Conservation (phyloP, 2,797 vertebrate genomes). For the Malacoctenus gilli region DNA sequence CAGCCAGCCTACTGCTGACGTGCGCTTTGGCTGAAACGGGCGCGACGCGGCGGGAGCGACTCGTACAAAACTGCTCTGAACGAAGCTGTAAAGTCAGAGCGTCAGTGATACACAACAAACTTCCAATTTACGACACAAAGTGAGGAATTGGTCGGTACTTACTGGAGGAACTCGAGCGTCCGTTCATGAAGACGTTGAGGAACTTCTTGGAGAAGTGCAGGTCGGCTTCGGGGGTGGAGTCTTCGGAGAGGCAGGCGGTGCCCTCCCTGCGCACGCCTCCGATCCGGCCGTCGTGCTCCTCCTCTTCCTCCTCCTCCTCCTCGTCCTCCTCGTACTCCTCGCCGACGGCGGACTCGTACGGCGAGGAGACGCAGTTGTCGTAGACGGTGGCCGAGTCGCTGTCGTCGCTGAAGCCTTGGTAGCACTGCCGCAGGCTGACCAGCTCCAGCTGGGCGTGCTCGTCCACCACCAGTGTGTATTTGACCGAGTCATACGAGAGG, state of each 20-base stretch:
- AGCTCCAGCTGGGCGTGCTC: conserved; percentile 95
- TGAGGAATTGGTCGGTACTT: conserved; percentile 71
- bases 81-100: too few species aligned
- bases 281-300: conserved; percentile 46
- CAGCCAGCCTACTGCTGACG: too few species aligned
- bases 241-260: conserved; percentile 88
- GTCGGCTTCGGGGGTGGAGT: conserved; percentile 91
- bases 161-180: conserved; percentile 94
- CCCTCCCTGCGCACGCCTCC: conserved; percentile 83
- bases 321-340: conserved; percentile 94
- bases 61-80: too few species aligned
- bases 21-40: too few species aligned
- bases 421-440: conserved; percentile 94
- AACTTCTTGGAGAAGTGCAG: conserved; percentile 97
- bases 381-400: conserved; percentile 95
- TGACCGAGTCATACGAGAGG: conserved; percentile 96
- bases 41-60: too few species aligned
- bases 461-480: conserved; percentile 96
- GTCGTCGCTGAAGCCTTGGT: conserved; percentile 94
- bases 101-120: too few species aligned
- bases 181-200: conserved; percentile 97
- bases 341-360: conserved; percentile 92
- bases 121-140: too few species aligned
- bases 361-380: conserved; percentile 94
- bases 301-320: conserved; percentile 71